Evolutionary conservation across 2,888 invertebrate genomes (phyloP), one percentile per base, ranked within the genome.

Genomic region (Aleiodes alternator): DNA sequence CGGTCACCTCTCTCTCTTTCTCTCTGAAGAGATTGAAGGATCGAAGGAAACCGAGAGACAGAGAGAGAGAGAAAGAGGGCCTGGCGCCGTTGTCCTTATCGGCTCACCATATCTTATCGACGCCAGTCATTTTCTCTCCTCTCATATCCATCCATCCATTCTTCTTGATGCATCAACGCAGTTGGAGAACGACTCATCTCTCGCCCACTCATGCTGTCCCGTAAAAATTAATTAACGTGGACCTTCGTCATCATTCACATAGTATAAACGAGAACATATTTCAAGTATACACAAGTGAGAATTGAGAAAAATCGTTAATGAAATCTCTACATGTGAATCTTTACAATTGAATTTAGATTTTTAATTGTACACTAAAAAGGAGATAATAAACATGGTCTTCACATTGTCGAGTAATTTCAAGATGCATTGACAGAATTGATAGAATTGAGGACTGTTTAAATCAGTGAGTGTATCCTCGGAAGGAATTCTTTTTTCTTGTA

Each of bases 11-110:
- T 16, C 59, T 69, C 69, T 34, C 34, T 23, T 2, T 23, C 23
- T 23, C 23, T 23, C 23, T 23, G 34, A 34, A 59, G 72, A 43
- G 43, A 70, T 48, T 48, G 48, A 75, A 55, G 55, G 50, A 75
- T 16, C 75, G 69, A 75, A 11, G 11, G 43, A 43, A 43, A 43
- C 23, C 23, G 9, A 11, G 11, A 43, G 43, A 43, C 4, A 43
- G 43, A 43, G 43, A 43, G 43, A 43, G 43, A 43, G 7, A 43
- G 43, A 43, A 8, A 43, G 43, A 8, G 43, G 43, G 9, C 8
- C 9, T 43, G 73, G 75, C 75, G 75, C 75, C 75, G 75, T 70
- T 51, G 9, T 70, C 70, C 70, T 75, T 75, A 75, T 75, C 75
- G 31, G 14, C 48, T 66, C 61, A 71, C 68, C 75, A 70, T 75